Base-by-base conservation (phyloP, 2,113 vertebrate genomes). In the Triplophysa rosa region DNA sequence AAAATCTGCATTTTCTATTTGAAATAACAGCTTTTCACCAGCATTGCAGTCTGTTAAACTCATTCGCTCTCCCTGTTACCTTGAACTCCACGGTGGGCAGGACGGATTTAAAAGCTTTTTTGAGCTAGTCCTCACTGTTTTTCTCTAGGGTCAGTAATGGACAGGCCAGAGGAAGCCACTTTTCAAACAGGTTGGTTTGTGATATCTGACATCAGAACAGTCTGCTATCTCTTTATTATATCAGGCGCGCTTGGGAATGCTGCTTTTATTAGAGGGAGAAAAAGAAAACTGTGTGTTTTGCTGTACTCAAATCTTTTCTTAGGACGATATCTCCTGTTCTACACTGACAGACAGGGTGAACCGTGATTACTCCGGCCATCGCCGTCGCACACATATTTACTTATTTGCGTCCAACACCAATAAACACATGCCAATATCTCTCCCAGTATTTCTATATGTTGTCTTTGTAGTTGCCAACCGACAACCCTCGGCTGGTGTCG, bases 381-480 rank as follows among this genome's bases (percentile, higher is more conserved):
- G 33, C 33, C 33, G 33, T 33, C 33, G 5, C 33, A 47, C 79
- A 80, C 77, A 83, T 87, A 79, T 90, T 84, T 87, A 79, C 67
- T 80, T 83, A 83, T 88, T 88, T 80, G 78, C 42, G 0, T 89
- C 84, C 81, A 87, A 80, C 83, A 86, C 78, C 85, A 88, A 87
- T 85, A 89, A 87, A 89, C 86, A 72, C 81, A 81, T 33, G 64
- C 72, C 65, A 63, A 13, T 16, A 45, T 74, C 65, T 79, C 62
- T 73, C 58, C 71, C 69, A 73, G 67, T 75, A 58, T 72, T 40
- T 62, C 67, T 76, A 54, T 66, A 62, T 54, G 47, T 45, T 84
- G 72, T 66, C 78, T 73, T 73, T 82, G 33, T 29, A 83, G 69
- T 71, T 73, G 79, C 47, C 71, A 62, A 74, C 67, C 82, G 79